These are phyloP conservation scores for Pogonomyrmex barbatus DNA, from an alignment of 1,140 invertebrate species.

Conservation along the genomic window DNA sequence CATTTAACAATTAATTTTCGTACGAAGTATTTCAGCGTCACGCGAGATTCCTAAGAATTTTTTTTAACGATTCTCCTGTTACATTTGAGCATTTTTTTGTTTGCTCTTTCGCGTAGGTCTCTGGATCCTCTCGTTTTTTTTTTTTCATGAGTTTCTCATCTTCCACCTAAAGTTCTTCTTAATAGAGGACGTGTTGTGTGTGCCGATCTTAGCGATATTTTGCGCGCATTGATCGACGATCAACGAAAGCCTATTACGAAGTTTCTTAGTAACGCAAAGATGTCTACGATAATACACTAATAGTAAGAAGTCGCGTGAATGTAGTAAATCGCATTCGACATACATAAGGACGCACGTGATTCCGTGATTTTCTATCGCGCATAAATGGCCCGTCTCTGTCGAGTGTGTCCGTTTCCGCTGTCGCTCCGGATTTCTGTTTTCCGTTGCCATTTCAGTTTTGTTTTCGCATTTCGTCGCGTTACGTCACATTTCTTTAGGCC, in stretches of 20 bases:
- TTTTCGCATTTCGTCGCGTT: conserved; percentile 14
- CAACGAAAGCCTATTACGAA: conserved; percentile 67
- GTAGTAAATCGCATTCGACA: conserved; percentile 54
- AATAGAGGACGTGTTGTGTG: conserved; percentile 70
- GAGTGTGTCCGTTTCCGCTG: conserved; percentile 7
- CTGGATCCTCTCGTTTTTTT: not conserved
- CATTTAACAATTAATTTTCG: conserved; percentile 60
- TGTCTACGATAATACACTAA: conserved; percentile 65
- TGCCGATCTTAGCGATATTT: conserved; percentile 76
- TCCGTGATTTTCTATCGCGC: conserved; percentile 23
- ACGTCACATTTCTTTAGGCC: conserved; percentile 71
- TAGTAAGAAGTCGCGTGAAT: conserved; percentile 60
- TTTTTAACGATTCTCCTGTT: conserved; percentile 38
- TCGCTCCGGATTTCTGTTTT: conserved; percentile 2
- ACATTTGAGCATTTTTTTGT: conserved; percentile 52
- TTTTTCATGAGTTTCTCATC: conserved; percentile 23
- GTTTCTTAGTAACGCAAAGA: conserved; percentile 72
- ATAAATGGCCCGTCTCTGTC: conserved; percentile 4
- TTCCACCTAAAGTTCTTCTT: conserved; percentile 39
- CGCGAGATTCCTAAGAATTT: conserved; percentile 39
- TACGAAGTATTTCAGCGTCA: conserved; percentile 54
- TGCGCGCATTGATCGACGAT: conserved; percentile 69
- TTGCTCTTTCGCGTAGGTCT: conserved; percentile 42
- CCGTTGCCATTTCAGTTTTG: not conserved
- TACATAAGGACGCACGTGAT: conserved; percentile 52